A percentile compares a stretch with the other conserved stretches of the same genome.
Evolutionary conservation across 35 echinoderm and acorn worm species (phyloP).

Genomic region (Ophiothrix spiculata): DNA sequence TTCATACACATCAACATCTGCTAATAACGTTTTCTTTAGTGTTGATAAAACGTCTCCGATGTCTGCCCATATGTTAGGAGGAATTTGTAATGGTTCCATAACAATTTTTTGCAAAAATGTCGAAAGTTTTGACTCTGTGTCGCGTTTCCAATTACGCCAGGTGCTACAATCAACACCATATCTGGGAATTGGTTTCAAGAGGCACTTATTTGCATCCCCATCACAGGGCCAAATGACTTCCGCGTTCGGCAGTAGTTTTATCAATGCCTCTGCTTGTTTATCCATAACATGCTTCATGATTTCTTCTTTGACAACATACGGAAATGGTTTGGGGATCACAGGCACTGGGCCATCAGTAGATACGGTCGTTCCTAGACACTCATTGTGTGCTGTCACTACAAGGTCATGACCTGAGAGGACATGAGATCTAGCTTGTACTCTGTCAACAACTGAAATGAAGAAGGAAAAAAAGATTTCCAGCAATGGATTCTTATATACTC

Average conservation of each 20-base stretch:
- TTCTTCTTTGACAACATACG: neutral
- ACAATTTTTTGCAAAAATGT: neutral
- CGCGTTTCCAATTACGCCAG: neutral
- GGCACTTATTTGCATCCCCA: neutral
- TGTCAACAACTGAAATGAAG: neutral
- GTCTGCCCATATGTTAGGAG: conserved; percentile 4
- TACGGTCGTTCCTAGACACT: conserved; percentile 18
- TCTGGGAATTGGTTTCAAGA: neutral
- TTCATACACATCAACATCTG: neutral
- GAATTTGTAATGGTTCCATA: neutral
- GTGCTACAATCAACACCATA: neutral
- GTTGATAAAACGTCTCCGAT: neutral
- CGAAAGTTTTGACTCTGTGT: neutral
- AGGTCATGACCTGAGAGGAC: neutral
- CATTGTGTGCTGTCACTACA: neutral
- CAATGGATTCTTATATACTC: neutral
- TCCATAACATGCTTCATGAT: conserved; percentile 9
- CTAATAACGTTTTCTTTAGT: neutral
- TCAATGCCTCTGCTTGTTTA: neutral
- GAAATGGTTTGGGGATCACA: conserved; percentile 18
- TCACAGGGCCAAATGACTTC: neutral
- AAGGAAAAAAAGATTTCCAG: neutral
- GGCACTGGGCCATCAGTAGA: conserved; percentile 10
- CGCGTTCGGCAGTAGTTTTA: neutral
- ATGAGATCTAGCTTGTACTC: neutral